Base-by-base conservation (phyloP, 2,797 vertebrate species). In the Pseudochirops cupreus region DNA sequence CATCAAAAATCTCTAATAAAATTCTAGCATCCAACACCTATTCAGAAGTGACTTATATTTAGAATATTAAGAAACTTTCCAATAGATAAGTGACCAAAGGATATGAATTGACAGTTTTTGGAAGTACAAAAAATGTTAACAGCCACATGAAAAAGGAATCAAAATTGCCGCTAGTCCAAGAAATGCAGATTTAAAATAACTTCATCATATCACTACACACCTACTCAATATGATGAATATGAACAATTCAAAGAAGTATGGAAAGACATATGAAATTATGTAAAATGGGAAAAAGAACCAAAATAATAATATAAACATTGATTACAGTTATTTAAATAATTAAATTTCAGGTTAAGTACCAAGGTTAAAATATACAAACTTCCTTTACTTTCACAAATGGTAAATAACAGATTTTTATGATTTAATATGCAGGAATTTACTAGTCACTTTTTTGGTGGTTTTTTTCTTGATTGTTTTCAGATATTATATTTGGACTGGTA, bases 1-100 rank as follows among this genome's bases (percentile, higher is more conserved):
- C 26, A 13, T 31, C 29, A 31, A 62, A 62, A 62, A 31, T 62
- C 58, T 62, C 29, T 62, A 62, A 62, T 62, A 62, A 31, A 62
- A 62, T 62, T 96, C 91, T 57, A 21, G 0, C 55, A 31, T 92
- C 52, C 52, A 26, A 92, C 2, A 28, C 96, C 33, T 67, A 92
- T 92, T 46, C 82, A 94, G 74, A 97, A 95, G 50, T 94, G 53
- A 89, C 10, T 95, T 93, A 87, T 53, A 18, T 82, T 96, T 28
- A 89, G 29, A 92, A 57, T 46, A 93, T 89, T 56, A 92, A 5
- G 59, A 74, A 31, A 7, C 13, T 74, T 21, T 33, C 4, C 74
- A 2, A 33, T 2, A 1, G 58, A 62, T 62, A 33, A 62, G 11
- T 62, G 29, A 29, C 58, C 29, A 31, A 62, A 62, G 58, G 29